Conservation (phyloP, 2,888 invertebrate genomes). For the Dasypogon diadema region DNA sequence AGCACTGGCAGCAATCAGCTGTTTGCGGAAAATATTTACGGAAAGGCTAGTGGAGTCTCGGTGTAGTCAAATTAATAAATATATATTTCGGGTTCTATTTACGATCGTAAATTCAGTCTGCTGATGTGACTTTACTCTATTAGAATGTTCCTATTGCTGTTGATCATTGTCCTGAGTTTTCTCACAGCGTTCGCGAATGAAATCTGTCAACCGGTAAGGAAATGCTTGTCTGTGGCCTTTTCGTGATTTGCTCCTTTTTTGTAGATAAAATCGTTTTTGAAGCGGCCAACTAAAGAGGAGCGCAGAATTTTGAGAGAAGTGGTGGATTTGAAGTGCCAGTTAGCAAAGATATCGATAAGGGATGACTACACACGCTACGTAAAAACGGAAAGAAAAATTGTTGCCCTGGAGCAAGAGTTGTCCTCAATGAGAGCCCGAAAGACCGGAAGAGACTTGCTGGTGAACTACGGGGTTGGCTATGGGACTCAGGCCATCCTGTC, state of each 20-base stretch:
- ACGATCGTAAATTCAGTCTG: too few species aligned
- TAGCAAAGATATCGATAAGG: constrained; percentile 54
- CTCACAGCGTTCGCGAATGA: neutral
- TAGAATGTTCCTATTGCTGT: neutral
- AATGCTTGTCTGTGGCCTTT: neutral
- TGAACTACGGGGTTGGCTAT: constrained; percentile 62
- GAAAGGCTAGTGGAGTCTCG: too few species aligned
- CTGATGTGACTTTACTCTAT: too few species aligned
- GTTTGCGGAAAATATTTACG: too few species aligned
- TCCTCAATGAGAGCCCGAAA: constrained; percentile 7
- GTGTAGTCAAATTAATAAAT: too few species aligned
- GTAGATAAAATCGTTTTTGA: constrained; percentile 52
- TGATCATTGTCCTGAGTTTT: neutral
- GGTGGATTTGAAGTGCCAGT: constrained; percentile 36
- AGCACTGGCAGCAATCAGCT: too few species aligned
- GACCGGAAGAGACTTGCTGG: constrained; percentile 24
- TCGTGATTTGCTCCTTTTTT: too few species aligned
- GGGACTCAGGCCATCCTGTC: constrained; percentile 65
- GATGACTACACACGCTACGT: constrained; percentile 55
- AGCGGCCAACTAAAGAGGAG: constrained; percentile 50
- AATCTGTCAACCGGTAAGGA: constrained; percentile 9
- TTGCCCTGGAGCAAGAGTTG: constrained; percentile 49
- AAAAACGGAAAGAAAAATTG: constrained; percentile 56
- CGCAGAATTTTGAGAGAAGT: constrained; percentile 46
- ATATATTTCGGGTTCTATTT: too few species aligned